These are phyloP conservation scores for Dendrophyllia cribrosa DNA, from an alignment of 64 coral and sea anemone genomes.

Conservation along the genomic window DNA sequence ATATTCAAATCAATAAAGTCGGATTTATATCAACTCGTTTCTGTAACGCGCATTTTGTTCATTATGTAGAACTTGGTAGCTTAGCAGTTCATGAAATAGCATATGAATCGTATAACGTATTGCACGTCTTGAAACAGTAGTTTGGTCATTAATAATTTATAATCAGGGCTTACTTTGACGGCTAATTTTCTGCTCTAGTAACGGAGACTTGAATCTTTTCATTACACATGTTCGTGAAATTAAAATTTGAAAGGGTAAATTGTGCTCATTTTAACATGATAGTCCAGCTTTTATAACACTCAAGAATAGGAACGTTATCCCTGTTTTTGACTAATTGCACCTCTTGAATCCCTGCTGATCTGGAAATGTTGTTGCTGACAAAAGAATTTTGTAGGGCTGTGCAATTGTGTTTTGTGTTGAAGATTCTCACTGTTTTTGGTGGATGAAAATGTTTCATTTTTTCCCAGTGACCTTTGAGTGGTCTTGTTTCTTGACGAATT, in stretches of 20 bases:
- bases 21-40: not conserved
- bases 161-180: not conserved
- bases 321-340: not conserved
- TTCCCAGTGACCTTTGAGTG: not conserved
- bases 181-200: too few relatives aligned
- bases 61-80: not conserved
- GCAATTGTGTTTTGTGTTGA: not conserved
- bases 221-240: not conserved
- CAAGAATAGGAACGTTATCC: not conserved
- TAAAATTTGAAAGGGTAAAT: not conserved
- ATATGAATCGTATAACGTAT: not conserved
- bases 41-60: not conserved
- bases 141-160: slow-evolving; percentile 31
- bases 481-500: not conserved
- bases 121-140: not conserved
- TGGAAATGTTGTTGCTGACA: not conserved
- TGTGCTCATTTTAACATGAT: not conserved
- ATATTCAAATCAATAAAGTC: not conserved
- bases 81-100: not conserved
- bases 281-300: not conserved
- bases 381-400: not conserved
- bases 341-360: not conserved
- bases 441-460: not conserved
- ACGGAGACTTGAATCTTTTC: not conserved
- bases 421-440: not conserved